Evolutionary conservation across 2,113 vertebrate genomes (phyloP).

Genomic region (Apus apus): DNA sequence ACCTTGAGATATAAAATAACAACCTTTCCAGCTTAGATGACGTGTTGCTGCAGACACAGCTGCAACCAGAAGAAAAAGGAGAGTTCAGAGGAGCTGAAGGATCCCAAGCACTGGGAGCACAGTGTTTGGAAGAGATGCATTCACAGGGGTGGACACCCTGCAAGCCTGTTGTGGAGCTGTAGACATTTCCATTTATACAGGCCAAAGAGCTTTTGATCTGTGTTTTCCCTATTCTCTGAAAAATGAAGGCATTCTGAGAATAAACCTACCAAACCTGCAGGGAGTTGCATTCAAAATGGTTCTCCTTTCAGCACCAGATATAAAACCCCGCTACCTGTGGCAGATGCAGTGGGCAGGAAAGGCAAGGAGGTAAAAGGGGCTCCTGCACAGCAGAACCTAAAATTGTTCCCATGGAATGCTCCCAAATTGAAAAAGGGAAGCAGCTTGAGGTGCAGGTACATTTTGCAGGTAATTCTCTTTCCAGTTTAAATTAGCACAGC

Average conservation of each 20-base stretch:
- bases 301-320: neutral
- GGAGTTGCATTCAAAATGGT: neutral
- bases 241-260: neutral
- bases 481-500: neutral
- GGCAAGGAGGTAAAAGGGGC: neutral
- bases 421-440: neutral
- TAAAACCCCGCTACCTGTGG: neutral
- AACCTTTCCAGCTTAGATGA: neutral
- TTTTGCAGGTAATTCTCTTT: neutral
- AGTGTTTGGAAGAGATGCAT: neutral
- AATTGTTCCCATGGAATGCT: neutral
- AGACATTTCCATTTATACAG: neutral
- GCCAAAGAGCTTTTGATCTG: neutral
- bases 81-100: neutral
- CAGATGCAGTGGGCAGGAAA: neutral
- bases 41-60: neutral
- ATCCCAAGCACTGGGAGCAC: fast-evolving
- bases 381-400: neutral
- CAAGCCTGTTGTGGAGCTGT: neutral
- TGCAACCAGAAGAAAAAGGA: neutral
- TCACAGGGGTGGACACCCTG: neutral
- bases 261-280: neutral
- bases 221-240: neutral
- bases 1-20: neutral
- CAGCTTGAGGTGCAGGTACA: neutral